Percentiles rank a stretch among this genome's conserved stretches.
Conservation (phyloP, 2,888 invertebrate genomes). For the Cheilosia variabilis region DNA sequence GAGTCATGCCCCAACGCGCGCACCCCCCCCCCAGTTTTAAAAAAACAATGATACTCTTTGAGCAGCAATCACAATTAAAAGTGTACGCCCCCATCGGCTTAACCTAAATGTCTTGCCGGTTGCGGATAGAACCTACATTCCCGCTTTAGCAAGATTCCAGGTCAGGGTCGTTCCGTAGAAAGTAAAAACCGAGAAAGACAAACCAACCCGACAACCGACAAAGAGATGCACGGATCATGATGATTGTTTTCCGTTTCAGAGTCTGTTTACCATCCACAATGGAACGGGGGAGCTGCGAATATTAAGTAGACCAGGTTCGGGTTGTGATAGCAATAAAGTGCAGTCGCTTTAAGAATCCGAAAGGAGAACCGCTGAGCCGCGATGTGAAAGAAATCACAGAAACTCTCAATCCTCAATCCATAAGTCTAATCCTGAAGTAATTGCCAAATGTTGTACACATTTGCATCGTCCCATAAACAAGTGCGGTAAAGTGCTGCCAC, state of each 20-base stretch:
- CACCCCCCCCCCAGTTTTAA: background rate
- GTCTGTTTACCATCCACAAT: conserved; percentile 34
- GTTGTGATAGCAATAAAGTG: conserved; percentile 17
- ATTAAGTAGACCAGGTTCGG: conserved; percentile 60
- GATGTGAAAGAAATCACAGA: background rate
- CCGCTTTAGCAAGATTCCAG: background rate
- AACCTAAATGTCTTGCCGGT: conserved; percentile 40
- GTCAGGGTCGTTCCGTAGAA: conserved; percentile 39
- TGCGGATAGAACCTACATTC: conserved; percentile 20
- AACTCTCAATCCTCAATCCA: background rate
- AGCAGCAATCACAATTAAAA: conserved; percentile 51
- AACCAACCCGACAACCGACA: conserved; percentile 17
- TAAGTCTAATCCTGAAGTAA: background rate
- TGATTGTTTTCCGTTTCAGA: conserved; percentile 51
- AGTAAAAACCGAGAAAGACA: conserved; percentile 25
- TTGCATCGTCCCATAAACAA: background rate
- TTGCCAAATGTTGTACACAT: background rate
- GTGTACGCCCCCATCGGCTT: conserved; percentile 4
- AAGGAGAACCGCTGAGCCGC: background rate
- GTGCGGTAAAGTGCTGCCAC: conserved; percentile 4
- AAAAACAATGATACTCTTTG: conserved; percentile 7
- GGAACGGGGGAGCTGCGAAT: background rate
- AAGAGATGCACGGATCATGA: conserved; percentile 39
- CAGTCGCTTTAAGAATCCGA: conserved; percentile 16
- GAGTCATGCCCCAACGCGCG: conserved; percentile 8